A percentile compares a stretch with the other conserved stretches of the same genome.
Evolutionary conservation across 2,888 invertebrate species (phyloP).

Genomic region (Temnothorax unifasciatus): DNA sequence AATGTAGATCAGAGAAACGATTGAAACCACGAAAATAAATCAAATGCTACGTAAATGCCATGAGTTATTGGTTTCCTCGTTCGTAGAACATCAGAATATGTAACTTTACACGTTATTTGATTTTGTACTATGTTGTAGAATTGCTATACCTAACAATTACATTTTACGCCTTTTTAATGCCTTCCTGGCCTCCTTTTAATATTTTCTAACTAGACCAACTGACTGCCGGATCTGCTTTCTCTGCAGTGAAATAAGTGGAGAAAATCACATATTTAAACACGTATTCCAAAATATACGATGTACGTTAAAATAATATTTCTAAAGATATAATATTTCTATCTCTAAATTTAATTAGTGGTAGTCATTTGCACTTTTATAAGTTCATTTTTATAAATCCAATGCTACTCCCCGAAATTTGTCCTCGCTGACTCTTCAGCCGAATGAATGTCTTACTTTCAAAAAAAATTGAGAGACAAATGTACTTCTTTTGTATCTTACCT

Average conservation of each 20-base stretch:
- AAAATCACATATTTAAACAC: conserved; percentile 18
- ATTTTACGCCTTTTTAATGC: conserved; percentile 8
- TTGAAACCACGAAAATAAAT: not conserved
- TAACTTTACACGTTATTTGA: conserved; percentile 10
- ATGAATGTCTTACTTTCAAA: not conserved
- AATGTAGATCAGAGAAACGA: not conserved
- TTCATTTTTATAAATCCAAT: not conserved
- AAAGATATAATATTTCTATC: not conserved
- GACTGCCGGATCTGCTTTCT: conserved; percentile 23
- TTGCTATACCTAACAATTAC: not conserved
- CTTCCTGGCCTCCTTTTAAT: conserved; percentile 20
- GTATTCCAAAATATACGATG: not conserved
- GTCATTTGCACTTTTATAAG: not conserved
- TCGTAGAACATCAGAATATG: not conserved
- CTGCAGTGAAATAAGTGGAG: not conserved
- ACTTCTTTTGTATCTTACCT: not conserved
- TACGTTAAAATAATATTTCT: conserved; percentile 5
- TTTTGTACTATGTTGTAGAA: conserved; percentile 5
- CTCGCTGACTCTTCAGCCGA: not conserved
- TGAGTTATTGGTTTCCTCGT: not conserved
- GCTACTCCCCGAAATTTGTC: not conserved
- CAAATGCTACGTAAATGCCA: not conserved
- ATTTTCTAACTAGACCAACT: conserved; percentile 2
- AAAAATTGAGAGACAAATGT: not conserved
- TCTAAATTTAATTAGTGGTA: not conserved